Base-by-base conservation (phyloP, 2,888 invertebrate species). In the Drosophila basisetae region DNA sequence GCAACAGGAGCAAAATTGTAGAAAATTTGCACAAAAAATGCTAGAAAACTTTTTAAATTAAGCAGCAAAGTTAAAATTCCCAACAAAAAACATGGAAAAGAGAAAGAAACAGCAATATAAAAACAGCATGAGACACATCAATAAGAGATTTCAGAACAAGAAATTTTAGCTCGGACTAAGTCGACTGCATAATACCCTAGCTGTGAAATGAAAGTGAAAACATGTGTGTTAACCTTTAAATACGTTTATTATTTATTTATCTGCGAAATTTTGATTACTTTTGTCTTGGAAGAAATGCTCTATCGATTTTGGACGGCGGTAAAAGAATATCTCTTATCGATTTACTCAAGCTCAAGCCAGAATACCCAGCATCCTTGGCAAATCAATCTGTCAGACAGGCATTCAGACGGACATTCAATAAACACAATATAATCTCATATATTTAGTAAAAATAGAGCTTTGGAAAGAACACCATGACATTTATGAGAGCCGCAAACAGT, bases 31-130 rank as follows among this genome's bases (percentile, higher is more conserved):
- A 76, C 69, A 68, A 79, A 78, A 81, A 73, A 66, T 73, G 65
- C 74, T 71, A 68, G 82, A 78, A 88, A 84, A 84, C 86, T 84
- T 84, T 84, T 84, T 88, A 89, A 84, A 84, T 88, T 84, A 84
- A 84, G 84, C 85, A 89, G 86, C 83, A 84, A 84, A 88, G 83
- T 89, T 88, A 89, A 85, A 89, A 84, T 72, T 80, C 75, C 69
- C 68, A 75, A 70, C 77, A 84, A 84, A 84, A 62, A 70, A 47
- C 35, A 65, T 50, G 22, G 16, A n/a, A 13, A 30, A 61, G 47
- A 50, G 31, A 61, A 52, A 63, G 13, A 35, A 39, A 47, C n/a
- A 55, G 41, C 37, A 18, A 49, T 28, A 31, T 3, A 7, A 25
- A 33, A 68, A 49, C 64, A 70, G 56, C 67, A 67, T 3, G 30